phyloP scores from a whole-genome alignment of 2,888 invertebrate species.

The Tenthredo mesomela region DNA sequence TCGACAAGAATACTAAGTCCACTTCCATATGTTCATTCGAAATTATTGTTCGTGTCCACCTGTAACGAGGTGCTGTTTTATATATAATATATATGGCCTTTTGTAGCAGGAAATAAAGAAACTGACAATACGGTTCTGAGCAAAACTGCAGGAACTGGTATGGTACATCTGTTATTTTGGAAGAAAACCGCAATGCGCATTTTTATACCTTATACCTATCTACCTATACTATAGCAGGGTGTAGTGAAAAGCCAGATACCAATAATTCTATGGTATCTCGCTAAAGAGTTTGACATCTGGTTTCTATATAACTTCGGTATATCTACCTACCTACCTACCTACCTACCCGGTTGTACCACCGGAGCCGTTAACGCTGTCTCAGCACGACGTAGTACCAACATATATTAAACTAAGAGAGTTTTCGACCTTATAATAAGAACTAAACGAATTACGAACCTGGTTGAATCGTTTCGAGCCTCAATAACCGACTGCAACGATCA shows the following conservation, averaged over 20 bases:
- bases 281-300: slow-evolving; percentile 47
- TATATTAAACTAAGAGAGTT: slow-evolving; percentile 10
- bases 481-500: neutral
- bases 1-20: neutral
- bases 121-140: neutral
- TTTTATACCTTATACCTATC: neutral
- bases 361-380: slow-evolving; percentile 10
- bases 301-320: slow-evolving; percentile 27
- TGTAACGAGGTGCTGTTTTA: neutral
- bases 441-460: neutral
- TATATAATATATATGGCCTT: neutral
- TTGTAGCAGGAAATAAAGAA: slow-evolving; percentile 9
- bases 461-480: neutral
- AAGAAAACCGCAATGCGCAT: slow-evolving; percentile 16
- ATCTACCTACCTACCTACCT: neutral
- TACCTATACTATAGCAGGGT: neutral
- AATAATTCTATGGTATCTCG: slow-evolving; percentile 24
- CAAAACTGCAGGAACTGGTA: neutral
- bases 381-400: neutral
- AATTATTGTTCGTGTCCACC: slow-evolving; percentile 13
- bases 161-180: neutral
- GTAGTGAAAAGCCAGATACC: neutral
- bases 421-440: slow-evolving; percentile 17
- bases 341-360: neutral
- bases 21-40: neutral